phyloP scores from a whole-genome alignment of 2,797 vertebrate species.

The Euthynnus affinis region DNA sequence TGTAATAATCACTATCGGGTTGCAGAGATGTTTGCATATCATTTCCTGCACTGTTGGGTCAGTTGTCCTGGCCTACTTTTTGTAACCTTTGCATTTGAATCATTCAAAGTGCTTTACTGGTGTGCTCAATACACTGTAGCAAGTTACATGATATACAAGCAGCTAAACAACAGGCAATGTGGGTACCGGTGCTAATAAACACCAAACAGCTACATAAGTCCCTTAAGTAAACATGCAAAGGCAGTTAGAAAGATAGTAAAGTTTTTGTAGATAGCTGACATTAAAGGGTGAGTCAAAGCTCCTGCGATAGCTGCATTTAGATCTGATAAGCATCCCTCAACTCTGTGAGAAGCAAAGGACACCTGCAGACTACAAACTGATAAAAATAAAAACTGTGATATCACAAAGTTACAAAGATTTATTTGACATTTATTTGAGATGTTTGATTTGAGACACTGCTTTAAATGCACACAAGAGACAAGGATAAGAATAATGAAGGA shows the following conservation, averaged over 20 bases:
- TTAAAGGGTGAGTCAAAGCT: background rate
- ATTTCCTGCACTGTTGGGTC: background rate
- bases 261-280: background rate
- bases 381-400: too few relatives aligned
- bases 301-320: constrained; percentile 3
- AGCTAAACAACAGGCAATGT: background rate
- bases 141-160: background rate
- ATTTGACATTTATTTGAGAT: too few relatives aligned
- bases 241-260: background rate
- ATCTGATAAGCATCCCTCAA: constrained; percentile 6
- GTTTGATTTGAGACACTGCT: too few relatives aligned
- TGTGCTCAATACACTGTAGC: background rate
- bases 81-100: background rate
- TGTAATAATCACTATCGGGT: background rate
- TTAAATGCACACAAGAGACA: too few relatives aligned
- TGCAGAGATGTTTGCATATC: background rate
- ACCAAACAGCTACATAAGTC: background rate
- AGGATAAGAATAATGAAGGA: too few relatives aligned
- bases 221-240: background rate
- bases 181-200: background rate
- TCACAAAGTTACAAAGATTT: too few relatives aligned
- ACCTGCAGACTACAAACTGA: background rate
- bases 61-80: background rate
- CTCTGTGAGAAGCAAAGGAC: background rate
- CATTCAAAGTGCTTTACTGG: background rate